Percentiles rank a stretch among this genome's conserved stretches.
phyloP scores from a whole-genome alignment of 2,113 vertebrate genomes.

The Otus sunia region DNA sequence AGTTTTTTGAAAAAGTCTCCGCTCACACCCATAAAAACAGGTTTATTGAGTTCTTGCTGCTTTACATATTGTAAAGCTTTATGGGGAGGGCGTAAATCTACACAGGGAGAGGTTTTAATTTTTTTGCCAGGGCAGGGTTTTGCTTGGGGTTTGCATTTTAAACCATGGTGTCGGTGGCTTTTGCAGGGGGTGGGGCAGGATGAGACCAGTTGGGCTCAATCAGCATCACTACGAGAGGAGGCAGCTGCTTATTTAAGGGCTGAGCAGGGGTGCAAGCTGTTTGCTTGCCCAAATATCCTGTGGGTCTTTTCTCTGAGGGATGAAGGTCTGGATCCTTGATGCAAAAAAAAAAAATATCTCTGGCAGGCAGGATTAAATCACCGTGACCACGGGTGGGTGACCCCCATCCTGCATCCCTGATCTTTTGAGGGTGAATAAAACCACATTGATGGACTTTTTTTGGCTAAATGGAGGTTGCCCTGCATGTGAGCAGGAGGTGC shows the following conservation, averaged over 20 bases:
- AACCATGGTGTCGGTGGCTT: neutral
- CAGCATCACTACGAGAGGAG: neutral
- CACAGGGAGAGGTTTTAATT: neutral
- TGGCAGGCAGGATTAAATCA: neutral
- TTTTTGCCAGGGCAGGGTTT: neutral
- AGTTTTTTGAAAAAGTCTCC: neutral
- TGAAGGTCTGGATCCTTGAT: neutral
- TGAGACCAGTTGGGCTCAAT: neutral
- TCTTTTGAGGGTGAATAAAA: neutral
- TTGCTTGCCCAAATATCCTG: neutral
- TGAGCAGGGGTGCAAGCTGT: rapidly evolving
- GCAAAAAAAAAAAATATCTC: too few relatives aligned
- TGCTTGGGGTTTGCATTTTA: neutral
- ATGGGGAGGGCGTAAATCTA: neutral
- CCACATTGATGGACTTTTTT: rapidly evolving
- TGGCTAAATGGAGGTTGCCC: too few relatives aligned
- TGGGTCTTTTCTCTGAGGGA: too few relatives aligned
- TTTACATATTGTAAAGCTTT: rapidly evolving
- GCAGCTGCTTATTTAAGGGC: neutral
- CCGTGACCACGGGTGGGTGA: neutral
- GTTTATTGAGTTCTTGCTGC: neutral
- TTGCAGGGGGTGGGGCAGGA: neutral
- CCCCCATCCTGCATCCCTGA: rapidly evolving
- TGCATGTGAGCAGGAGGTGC: neutral
- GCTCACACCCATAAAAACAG: neutral